Evolutionary conservation across 2,888 invertebrate genomes (phyloP), one percentile per base, ranked within the genome.

Genomic region (Drosophila macrospina): DNA sequence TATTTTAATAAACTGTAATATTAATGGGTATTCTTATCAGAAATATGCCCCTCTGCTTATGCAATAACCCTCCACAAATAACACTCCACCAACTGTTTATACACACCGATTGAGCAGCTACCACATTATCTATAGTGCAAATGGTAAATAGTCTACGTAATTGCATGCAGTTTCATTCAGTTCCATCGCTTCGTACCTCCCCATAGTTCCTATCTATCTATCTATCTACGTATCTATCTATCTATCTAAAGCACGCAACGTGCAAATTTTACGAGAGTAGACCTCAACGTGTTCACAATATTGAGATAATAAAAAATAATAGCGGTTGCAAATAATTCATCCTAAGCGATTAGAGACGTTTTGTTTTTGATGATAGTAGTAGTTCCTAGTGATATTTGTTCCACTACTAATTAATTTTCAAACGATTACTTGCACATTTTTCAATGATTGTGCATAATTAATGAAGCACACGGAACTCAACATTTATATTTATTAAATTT

Each of bases 1-100:
- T n/a, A n/a, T n/a, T n/a, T 34, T 28, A 32, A 41, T 42, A 34
- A 26, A 26, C 26, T 26, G 26, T 6, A 6, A 26, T 6, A 26
- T 26, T 26, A n/a, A 37, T 36, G 28, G 16, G 24, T 28, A 26
- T 62, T 47, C 24, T 67, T 74, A 77, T 77, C 78, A 59, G 36
- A 4, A 26, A 8, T 1, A 2, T 0, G 34, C 37, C 13, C 10
- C 15, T 39, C 16, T 36, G n/a, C 34, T 74, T 74, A 70, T 55
- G 66, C 63, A 77, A 78, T 30, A 37, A 39, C 15, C 39, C 30
- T 41, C 20, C 39, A n/a, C 4, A 5, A 15, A 51, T 34, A 56
- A 34, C 51, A 52, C 59, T 59, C 32, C 13, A 61, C 32, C 13
- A 61, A 56, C 62, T 62, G 62, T 62, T 62, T 50, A 41, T 37